Base-by-base conservation (phyloP, 2,797 vertebrate species). In the Rhinichthys osculus region DNA sequence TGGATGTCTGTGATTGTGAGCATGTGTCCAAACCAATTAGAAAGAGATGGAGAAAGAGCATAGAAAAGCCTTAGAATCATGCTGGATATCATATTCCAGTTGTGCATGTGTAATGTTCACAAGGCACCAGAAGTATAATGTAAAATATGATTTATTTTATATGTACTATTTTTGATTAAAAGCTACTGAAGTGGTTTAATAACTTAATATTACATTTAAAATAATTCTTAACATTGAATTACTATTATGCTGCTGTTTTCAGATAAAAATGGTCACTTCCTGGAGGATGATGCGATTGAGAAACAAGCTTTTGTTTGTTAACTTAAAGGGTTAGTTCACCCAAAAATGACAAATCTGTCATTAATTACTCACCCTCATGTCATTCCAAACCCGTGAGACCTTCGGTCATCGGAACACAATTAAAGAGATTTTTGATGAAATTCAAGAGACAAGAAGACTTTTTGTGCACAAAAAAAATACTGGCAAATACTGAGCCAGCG, bases 1-100 rank as follows among this genome's bases (percentile, higher is more conserved):
- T 57, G 62, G 16, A 59, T 78, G 27, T 40, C 16, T 79, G 44
- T 79, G 42, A 82, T 19, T 44, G 16, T 76, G 67, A 69, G 44
- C 52, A 44, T 42, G 23, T 84, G 9, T 73, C 78, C 59, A 40
- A 54, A 69, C 59, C 14, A 21, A 44, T 71, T 52, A 52, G 40
- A 73, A 35, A 42, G 35, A 77, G 54, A 38, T 57, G 21, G 19
- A 8, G 3, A 62, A 19, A 62, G 38, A 66, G 19, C 19, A 57
- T 7, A 38, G 23, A 82, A 76, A 83, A 62, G 47, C 35, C 50
- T 14, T 44, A 9, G 19, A 72, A 54, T 72, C 35, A 38, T 62
- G 35, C 30, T 64, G 23, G 27, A 62, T 44, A 50, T 86, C 71
- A 50, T 66, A 62, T 85, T 86, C 16, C 30, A 62, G 42, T 66